Conservation (phyloP, 2,797 vertebrate species). For the Epinephelus malabaricus region DNA sequence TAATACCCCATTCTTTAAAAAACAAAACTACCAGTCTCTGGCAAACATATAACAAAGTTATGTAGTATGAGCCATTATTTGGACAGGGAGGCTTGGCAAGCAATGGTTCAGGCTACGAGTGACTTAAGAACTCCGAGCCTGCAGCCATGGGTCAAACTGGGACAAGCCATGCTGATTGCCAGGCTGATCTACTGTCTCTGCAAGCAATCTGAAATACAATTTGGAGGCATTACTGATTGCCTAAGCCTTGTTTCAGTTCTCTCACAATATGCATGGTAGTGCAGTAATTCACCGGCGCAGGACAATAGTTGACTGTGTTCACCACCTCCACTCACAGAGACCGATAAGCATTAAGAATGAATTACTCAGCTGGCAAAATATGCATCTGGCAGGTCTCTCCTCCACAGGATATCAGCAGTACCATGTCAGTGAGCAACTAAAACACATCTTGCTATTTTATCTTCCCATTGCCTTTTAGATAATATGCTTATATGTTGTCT, state of each 20-base stretch:
- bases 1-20: background rate
- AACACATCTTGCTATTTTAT: background rate
- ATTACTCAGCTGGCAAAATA: conserved; percentile 21
- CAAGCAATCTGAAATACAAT: background rate
- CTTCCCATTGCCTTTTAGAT: background rate
- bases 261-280: background rate
- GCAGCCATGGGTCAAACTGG: conserved; percentile 8
- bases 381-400: conserved; percentile 8
- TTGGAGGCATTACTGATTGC: conserved; percentile 8
- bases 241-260: background rate
- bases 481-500: background rate
- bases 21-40: background rate
- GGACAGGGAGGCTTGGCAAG: background rate
- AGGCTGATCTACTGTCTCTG: background rate
- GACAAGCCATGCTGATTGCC: conserved; percentile 8
- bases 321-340: conserved; percentile 1
- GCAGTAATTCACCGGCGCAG: background rate
- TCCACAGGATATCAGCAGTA: background rate
- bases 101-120: background rate
- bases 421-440: background rate
- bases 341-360: conserved; percentile 21
- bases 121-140: conserved; percentile 16
- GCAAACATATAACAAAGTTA: background rate
- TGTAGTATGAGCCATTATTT: background rate
- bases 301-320: background rate